phyloP scores from a whole-genome alignment of 2,888 invertebrate genomes.

The Hyppa rectilinea region DNA sequence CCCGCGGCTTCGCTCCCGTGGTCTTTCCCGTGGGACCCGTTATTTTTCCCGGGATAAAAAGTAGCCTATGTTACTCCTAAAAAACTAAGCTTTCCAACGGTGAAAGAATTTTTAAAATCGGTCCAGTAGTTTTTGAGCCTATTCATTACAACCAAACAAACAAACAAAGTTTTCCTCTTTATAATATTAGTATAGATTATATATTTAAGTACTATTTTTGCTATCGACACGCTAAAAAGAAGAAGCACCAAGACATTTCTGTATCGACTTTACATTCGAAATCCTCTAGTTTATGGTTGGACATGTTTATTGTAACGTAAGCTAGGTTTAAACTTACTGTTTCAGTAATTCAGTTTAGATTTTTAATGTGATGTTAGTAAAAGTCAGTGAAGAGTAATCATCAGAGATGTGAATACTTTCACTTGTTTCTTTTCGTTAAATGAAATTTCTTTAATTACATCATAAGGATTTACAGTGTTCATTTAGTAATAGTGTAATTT shows the following conservation, averaged over 20 bases:
- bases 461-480: slow-evolving; percentile 18
- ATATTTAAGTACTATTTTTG: too few species aligned
- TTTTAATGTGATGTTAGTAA: slow-evolving; percentile 51
- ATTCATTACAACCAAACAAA: too few species aligned
- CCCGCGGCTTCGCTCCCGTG: too few species aligned
- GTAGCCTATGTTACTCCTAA: too few species aligned
- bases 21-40: too few species aligned
- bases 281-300: background rate
- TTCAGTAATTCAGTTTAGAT: slow-evolving; percentile 32
- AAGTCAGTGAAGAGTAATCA: slow-evolving; percentile 33
- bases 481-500: background rate
- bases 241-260: background rate
- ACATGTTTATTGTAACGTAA: slow-evolving; percentile 26
- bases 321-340: slow-evolving; percentile 17
- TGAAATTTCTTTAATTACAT: slow-evolving; percentile 16
- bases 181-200: too few species aligned
- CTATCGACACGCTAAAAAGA: too few species aligned
- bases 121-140: too few species aligned
- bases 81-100: too few species aligned
- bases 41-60: too few species aligned
- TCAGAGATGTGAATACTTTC: slow-evolving; percentile 47
- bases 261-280: background rate
- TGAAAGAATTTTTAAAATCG: too few species aligned
- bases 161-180: too few species aligned
- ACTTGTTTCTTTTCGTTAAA: slow-evolving; percentile 10